A percentile compares a stretch with the other conserved stretches of the same genome.
Conservation (phyloP, 2,113 vertebrate species). For the Seriola dumerili region DNA sequence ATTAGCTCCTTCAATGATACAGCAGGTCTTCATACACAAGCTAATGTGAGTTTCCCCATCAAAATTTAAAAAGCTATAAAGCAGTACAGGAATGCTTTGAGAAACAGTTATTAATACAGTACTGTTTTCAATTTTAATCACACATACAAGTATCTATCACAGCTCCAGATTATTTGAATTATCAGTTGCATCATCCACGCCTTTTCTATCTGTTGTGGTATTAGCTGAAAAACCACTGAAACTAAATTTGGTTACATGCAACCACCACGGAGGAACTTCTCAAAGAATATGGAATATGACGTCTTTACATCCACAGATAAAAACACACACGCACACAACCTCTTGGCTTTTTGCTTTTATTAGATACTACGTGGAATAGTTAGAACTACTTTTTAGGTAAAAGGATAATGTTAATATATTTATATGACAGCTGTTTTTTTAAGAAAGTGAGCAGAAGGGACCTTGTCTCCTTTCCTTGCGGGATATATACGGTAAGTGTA, state of each 20-base stretch:
- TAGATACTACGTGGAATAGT: neutral
- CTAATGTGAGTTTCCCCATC: neutral
- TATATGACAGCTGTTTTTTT: neutral
- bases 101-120: neutral
- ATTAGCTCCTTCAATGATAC: neutral
- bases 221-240: slow-evolving; percentile 77
- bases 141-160: neutral
- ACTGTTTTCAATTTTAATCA: neutral
- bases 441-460: no score
- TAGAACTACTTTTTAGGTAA: neutral
- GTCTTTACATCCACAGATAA: neutral
- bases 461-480: neutral
- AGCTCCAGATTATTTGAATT: slow-evolving; percentile 3
- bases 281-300: slow-evolving; percentile 25
- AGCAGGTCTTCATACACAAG: neutral
- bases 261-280: slow-evolving; percentile 40
- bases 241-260: slow-evolving; percentile 54
- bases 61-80: neutral
- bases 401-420: neutral
- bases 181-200: neutral
- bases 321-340: neutral
- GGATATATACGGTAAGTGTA: neutral
- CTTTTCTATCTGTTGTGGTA: slow-evolving; percentile 59
- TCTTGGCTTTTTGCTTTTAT: neutral
- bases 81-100: neutral